Conservation (phyloP, 2,888 invertebrate genomes). For the Rhorus exstirpatorius region DNA sequence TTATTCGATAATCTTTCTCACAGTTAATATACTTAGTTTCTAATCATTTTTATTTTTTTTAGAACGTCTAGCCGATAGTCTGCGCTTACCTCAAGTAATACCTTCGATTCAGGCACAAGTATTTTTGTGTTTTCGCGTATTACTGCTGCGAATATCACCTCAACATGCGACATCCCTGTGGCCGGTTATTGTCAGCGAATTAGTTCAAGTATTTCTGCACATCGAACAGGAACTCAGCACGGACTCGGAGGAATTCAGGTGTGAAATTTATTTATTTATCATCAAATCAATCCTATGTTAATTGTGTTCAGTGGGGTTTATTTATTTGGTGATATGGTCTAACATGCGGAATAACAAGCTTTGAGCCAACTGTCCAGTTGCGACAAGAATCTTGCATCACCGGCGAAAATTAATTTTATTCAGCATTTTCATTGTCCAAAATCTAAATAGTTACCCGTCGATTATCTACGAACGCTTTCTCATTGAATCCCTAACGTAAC, state of each 20-base stretch:
- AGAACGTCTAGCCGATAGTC: constrained; percentile 95
- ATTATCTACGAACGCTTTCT: constrained; percentile 4
- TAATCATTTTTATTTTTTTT: constrained; percentile 74
- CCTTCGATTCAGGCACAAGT: constrained; percentile 94
- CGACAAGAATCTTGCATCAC: constrained; percentile 22
- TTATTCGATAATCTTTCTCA: no score
- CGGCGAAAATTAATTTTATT: constrained; percentile 22
- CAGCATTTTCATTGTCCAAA: constrained; percentile 11
- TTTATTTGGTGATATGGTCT: constrained; percentile 38
- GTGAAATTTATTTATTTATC: constrained; percentile 70
- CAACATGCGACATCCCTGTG: constrained; percentile 95
- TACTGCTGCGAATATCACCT: constrained; percentile 94
- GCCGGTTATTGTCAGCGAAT: constrained; percentile 96
- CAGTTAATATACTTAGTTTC: no score
- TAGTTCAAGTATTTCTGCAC: constrained; percentile 95
- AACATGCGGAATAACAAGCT: constrained; percentile 44
- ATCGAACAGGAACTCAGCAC: constrained; percentile 94
- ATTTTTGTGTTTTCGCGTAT: constrained; percentile 95
- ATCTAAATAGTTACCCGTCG: not conserved
- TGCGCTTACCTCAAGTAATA: constrained; percentile 91
- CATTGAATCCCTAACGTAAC: not conserved
- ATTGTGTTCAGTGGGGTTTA: constrained; percentile 31
- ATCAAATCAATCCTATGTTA: constrained; percentile 28
- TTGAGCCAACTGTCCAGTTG: constrained; percentile 24
- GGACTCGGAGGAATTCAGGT: constrained; percentile 93